These are phyloP conservation scores for Rana temporaria DNA, from an alignment of 2,113 vertebrate genomes.

Conservation along the genomic window DNA sequence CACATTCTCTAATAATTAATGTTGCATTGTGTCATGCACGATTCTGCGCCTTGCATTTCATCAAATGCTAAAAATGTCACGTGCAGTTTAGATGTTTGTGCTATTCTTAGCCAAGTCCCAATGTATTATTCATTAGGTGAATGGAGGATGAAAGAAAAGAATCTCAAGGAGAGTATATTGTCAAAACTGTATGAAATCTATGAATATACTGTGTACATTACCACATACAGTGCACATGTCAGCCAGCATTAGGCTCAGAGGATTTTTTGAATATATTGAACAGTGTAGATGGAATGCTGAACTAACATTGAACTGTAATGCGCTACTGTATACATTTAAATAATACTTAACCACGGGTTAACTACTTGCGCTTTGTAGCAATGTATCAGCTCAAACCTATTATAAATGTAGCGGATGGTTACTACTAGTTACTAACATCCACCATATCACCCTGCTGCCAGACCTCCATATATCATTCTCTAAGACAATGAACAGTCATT, in stretches of 20 bases:
- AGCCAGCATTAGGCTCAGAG: background rate
- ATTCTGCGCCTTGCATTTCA: conserved; percentile 12
- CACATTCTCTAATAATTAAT: conserved; percentile 39
- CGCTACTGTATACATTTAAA: too few species aligned
- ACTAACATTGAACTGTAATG: too few species aligned
- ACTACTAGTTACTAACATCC: too few species aligned
- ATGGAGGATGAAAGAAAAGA: conserved; percentile 9
- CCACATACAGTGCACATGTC: background rate
- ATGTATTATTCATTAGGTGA: conserved; percentile 33
- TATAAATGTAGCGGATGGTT: too few species aligned
- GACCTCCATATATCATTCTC: too few species aligned
- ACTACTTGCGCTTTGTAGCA: too few species aligned
- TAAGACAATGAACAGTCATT: too few species aligned
- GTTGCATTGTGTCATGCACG: conserved; percentile 21
- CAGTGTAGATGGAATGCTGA: too few species aligned
- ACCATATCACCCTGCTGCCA: too few species aligned
- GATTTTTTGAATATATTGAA: background rate
- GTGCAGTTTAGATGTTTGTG: conserved; percentile 32
- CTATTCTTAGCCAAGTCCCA: conserved; percentile 25
- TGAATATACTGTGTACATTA: conserved; percentile 31
- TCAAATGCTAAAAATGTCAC: conserved; percentile 30
- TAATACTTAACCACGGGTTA: too few species aligned
- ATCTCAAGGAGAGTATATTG: conserved; percentile 28
- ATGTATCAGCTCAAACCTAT: too few species aligned
- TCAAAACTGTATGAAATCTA: background rate